Evolutionary conservation across 2,113 vertebrate species (phyloP).

Genomic region (Campylorhamphus procurvoides): DNA sequence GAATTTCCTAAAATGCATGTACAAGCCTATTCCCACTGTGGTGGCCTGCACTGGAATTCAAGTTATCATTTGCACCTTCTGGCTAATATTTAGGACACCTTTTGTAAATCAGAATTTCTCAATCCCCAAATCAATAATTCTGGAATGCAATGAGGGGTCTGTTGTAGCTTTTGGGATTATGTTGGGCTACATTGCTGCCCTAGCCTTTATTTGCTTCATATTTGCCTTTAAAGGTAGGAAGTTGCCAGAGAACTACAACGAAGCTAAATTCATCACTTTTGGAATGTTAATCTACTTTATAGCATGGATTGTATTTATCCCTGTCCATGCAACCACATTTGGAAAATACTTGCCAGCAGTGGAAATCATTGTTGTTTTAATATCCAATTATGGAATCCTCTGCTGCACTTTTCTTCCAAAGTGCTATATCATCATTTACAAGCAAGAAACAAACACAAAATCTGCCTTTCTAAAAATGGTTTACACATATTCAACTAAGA

Average conservation of each 20-base stretch:
- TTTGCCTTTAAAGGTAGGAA: constrained; percentile 89
- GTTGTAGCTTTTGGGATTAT: constrained; percentile 81
- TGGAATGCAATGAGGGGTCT: constrained; percentile 85
- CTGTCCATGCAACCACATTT: constrained; percentile 81
- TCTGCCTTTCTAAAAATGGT: constrained; percentile 84
- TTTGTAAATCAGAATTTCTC: constrained; percentile 54
- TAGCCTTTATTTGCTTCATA: constrained; percentile 85
- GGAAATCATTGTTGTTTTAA: constrained; percentile 88
- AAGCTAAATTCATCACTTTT: constrained; percentile 91
- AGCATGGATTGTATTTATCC: constrained; percentile 88
- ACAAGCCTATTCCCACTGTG: constrained; percentile 76
- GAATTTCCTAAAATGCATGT: constrained; percentile 73
- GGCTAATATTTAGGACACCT: constrained; percentile 81
- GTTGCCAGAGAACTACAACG: constrained; percentile 88
- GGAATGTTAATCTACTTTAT: constrained; percentile 92
- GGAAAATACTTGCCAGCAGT: constrained; percentile 86
- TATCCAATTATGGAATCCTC: constrained; percentile 88
- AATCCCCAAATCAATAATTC: constrained; percentile 71
- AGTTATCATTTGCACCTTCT: constrained; percentile 76
- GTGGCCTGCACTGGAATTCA: constrained; percentile 78
- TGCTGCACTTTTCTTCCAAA: constrained; percentile 89
- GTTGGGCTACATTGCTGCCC: constrained; percentile 81
- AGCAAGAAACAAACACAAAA: constrained; percentile 85
- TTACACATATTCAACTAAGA: constrained; percentile 82
- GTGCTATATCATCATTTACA: constrained; percentile 87